These are phyloP conservation scores for Coreoperca whiteheadi DNA, from an alignment of 2,113 vertebrate species.

Conservation along the genomic window DNA sequence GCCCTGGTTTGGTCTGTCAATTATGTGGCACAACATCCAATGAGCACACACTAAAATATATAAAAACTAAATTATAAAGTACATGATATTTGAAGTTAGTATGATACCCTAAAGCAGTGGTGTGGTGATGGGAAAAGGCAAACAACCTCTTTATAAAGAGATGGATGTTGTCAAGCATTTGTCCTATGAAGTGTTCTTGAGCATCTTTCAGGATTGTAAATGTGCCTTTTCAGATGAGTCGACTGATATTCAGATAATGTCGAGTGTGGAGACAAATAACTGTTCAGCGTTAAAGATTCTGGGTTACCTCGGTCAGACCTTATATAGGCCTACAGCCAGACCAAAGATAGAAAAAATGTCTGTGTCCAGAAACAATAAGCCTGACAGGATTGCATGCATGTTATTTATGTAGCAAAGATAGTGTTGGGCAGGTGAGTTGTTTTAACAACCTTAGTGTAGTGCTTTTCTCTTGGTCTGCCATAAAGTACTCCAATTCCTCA, in stretches of 20 bases:
- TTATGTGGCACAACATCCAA: not conserved
- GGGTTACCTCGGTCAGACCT: not conserved
- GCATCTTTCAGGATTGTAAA: constrained; percentile 3
- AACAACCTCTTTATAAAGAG: not conserved
- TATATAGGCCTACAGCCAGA: not conserved
- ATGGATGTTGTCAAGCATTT: not conserved
- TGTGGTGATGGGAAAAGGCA: not conserved
- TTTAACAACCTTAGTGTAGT: constrained; percentile 1
- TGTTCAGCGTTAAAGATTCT: not conserved
- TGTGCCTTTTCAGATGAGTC: not conserved
- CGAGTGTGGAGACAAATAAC: not conserved
- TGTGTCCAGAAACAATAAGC: constrained; percentile 16
- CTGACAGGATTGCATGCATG: constrained; percentile 2
- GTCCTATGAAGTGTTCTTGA: not conserved
- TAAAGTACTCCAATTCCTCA: not conserved
- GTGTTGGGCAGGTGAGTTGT: not conserved
- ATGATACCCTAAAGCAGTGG: not conserved
- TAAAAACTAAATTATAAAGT: not conserved
- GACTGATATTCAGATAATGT: not conserved
- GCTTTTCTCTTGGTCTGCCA: not conserved
- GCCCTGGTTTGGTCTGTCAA: not conserved
- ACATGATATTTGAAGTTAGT: not conserved
- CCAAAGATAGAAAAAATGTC: constrained; percentile 9
- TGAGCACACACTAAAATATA: not conserved
- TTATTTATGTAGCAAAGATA: not conserved